phyloP scores from a whole-genome alignment of 2,888 invertebrate genomes.

The Tachystola acroxantha region DNA sequence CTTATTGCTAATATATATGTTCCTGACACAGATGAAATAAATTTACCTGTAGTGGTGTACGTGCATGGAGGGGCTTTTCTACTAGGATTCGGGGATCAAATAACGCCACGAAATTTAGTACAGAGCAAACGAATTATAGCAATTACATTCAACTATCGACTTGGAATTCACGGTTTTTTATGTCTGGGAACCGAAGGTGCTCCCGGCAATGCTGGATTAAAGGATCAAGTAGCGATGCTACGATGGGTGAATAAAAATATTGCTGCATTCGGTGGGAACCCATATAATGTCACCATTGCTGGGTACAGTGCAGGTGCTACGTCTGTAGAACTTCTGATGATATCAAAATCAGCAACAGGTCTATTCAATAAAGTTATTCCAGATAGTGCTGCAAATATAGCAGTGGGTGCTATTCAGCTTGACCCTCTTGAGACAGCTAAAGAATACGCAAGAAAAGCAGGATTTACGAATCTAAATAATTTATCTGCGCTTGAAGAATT shows the following conservation, averaged over 20 bases:
- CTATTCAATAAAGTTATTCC: conserved; percentile 17
- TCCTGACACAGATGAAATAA: not conserved
- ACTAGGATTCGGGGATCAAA: conserved; percentile 43
- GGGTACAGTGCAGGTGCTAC: conserved; percentile 17
- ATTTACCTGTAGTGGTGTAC: not conserved
- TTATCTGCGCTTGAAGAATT: conserved; percentile 16
- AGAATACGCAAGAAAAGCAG: conserved; percentile 8
- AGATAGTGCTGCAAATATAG: conserved; percentile 14
- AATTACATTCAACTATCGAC: too few relatives aligned
- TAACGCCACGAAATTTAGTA: conserved; percentile 33
- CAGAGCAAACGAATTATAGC: conserved; percentile 53
- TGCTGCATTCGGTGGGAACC: conserved; percentile 19
- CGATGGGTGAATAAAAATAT: conserved; percentile 20
- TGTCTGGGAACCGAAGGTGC: conserved; percentile 20
- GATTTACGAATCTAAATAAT: conserved; percentile 12
- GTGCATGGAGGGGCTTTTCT: conserved; percentile 59
- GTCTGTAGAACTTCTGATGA: conserved; percentile 13
- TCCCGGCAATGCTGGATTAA: conserved; percentile 23
- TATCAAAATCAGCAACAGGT: conserved; percentile 14
- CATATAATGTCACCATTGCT: conserved; percentile 16
- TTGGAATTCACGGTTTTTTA: conserved; percentile 19
- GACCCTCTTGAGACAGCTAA: conserved; percentile 10
- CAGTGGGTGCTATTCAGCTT: conserved; percentile 6
- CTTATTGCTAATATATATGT: not conserved
- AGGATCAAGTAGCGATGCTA: conserved; percentile 18